Evolutionary conservation across 2,888 invertebrate genomes (phyloP), one percentile per base, ranked within the genome.

Genomic region (Caenorhabditis imperialis): DNA sequence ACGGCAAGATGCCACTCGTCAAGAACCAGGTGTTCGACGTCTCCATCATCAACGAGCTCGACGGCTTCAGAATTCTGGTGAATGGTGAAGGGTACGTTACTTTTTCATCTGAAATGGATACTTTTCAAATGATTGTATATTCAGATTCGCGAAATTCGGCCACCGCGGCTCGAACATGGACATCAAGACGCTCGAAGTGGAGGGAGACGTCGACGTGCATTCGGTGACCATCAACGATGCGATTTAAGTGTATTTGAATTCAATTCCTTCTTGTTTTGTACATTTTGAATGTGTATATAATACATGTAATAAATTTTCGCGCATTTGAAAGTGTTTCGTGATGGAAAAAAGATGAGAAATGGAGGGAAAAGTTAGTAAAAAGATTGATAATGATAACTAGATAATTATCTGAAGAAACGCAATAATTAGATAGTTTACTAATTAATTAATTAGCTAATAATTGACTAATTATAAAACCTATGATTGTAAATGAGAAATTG

Each of bases 31-130:
- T 87, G 82, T 61, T 87, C 77, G 87, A 87, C 72, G 44, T 85
- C 45, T 88, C 87, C 55, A 82, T 87, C 70, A 81, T 87, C 80
- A 86, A 87, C 73, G 86, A 87, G 73, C 81, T 81, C 53, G 85
- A 77, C 81, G 80, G 80, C 22, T 75, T 77, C 76, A 85, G 86
- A 62, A 77, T 87, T 73, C 85, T 86, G 79, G 65, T 87, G 37
- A 86, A 87, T 74, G 85, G 83, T 22, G 75, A 84, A 51, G 75
- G 75, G 62, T 75, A 20, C 6, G 6, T 25, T 8, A 1, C 12
- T 33, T n/a, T n/a, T n/a, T n/a, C n/a, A n/a, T n/a, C n/a, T n/a
- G n/a, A n/a, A n/a, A 10, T 14, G 23, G 23, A 3, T 10, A 2
- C 25, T 16, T 1, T 14, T 12, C 1, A 22, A 4, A 37, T 14